Conservation (phyloP, 2,113 vertebrate species). For the Triplophysa tibetana region DNA sequence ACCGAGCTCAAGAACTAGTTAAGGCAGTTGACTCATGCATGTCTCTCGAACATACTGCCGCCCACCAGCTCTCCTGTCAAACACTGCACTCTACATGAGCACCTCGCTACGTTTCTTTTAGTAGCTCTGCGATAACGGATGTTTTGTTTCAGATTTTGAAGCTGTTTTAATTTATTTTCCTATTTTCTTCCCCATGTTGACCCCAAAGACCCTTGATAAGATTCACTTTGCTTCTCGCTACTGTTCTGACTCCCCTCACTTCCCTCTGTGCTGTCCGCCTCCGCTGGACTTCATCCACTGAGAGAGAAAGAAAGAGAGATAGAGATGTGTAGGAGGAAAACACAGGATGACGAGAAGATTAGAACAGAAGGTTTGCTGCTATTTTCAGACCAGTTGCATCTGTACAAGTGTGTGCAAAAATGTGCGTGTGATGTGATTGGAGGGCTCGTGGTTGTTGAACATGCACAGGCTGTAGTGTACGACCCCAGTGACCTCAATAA, state of each 20-base stretch:
- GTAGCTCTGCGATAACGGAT: neutral
- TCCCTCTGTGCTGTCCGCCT: neutral
- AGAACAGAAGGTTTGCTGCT: conserved; percentile 18
- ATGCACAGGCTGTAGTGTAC: neutral
- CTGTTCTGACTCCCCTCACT: neutral
- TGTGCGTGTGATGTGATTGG: neutral
- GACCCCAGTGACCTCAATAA: neutral
- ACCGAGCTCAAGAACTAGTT: neutral
- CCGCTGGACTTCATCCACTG: conserved; percentile 1
- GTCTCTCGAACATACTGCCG: neutral
- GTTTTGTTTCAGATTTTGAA: neutral
- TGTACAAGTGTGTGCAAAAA: neutral
- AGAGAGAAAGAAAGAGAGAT: neutral
- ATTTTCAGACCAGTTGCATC: conserved; percentile 32
- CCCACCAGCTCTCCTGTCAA: neutral
- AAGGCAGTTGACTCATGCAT: neutral
- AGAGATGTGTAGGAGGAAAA: conserved; percentile 34
- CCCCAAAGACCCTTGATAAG: neutral
- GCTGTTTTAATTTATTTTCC: neutral
- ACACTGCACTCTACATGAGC: neutral
- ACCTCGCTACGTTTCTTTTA: neutral
- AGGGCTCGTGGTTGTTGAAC: neutral
- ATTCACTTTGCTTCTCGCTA: neutral
- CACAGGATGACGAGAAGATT: conserved; percentile 11
- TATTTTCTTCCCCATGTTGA: neutral